Evolutionary conservation across 1,140 invertebrate genomes (phyloP), one percentile per base, ranked within the genome.

Genomic region (Cyrtorhinus lividipennis): DNA sequence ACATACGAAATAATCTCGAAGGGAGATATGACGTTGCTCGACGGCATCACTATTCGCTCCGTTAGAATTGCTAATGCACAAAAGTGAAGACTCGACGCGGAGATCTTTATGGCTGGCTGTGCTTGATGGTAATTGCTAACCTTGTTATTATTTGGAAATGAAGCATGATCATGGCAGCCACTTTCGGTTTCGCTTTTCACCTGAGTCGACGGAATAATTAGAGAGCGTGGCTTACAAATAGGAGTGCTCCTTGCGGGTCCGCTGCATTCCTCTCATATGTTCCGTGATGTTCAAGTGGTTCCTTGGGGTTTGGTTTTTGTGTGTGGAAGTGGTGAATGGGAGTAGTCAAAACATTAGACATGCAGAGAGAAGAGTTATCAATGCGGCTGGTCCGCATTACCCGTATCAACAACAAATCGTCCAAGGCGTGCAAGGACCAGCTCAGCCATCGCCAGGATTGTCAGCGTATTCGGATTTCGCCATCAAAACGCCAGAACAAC

Each of bases 211-310:
- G 58, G 22, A 59, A 59, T 30, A 30, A 59, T 59, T 59, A 59
- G 58, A 59, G 58, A 59, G 58, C 58, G 58, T 59, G 58, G 24
- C 24, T 59, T 59, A 59, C 58, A 59, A 59, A 59, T 27, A 59
- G 58, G 58, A 30, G 58, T 30, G 58, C 27, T 12, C 38, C 26
- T 30, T 59, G 12, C 5, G 48, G 20, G 48, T 30, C 15, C n/a
- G n/a, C n/a, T 15, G 2, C 58, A 59, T 59, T 59, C 26, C 26
- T 2, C 24, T 13, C 38, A 8, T 23, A 30, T 27, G 58, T 59
- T 23, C 27, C 58, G 58, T n/a, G 27, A 59, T 59, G 58, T 59
- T 59, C 24, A 30, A 30, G 58, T 59, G 58, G 24, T 18, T 59
- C n/a, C 24, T 2, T 8, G 58, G 27, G 26, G 20, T 53, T 20